Evolutionary conservation across 2,113 vertebrate genomes (phyloP).

Genomic region (Callorhinus ursinus): DNA sequence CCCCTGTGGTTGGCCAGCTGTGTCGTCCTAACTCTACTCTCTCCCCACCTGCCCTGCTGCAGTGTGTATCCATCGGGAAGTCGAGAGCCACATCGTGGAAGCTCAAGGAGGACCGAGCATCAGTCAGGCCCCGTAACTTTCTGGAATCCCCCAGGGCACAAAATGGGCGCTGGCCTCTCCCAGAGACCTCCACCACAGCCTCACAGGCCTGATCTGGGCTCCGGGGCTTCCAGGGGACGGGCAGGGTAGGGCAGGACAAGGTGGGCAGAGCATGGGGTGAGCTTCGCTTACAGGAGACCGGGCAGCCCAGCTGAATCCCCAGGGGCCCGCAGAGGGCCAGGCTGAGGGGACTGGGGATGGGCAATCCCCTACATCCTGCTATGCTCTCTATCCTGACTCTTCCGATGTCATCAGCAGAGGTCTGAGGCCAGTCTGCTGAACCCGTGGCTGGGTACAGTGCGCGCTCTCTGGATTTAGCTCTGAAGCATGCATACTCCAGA

Average conservation of each 20-base stretch:
- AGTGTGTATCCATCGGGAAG: no score
- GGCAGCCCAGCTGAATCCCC: no score
- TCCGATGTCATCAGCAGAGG: neutral
- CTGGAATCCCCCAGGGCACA: neutral
- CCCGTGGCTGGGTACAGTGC: accelerated
- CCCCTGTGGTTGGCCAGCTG: neutral
- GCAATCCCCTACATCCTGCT: neutral
- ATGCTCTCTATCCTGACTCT: neutral
- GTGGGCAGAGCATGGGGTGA: neutral
- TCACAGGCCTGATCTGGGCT: neutral
- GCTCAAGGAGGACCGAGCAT: neutral
- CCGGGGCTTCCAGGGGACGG: neutral
- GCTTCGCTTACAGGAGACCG: neutral
- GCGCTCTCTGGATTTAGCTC: neutral
- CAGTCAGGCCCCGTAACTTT: neutral
- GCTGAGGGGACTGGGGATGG: no score
- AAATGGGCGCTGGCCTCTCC: neutral
- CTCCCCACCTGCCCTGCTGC: neutral
- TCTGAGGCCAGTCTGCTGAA: neutral
- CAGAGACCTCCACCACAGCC: neutral
- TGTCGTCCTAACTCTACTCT: neutral
- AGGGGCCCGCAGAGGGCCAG: neutral
- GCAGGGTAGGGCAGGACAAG: neutral
- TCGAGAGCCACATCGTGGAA: neutral
- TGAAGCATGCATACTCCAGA: accelerated